These are phyloP conservation scores for Agapornis roseicollis DNA, from an alignment of 2,113 vertebrate genomes.

Conservation along the genomic window DNA sequence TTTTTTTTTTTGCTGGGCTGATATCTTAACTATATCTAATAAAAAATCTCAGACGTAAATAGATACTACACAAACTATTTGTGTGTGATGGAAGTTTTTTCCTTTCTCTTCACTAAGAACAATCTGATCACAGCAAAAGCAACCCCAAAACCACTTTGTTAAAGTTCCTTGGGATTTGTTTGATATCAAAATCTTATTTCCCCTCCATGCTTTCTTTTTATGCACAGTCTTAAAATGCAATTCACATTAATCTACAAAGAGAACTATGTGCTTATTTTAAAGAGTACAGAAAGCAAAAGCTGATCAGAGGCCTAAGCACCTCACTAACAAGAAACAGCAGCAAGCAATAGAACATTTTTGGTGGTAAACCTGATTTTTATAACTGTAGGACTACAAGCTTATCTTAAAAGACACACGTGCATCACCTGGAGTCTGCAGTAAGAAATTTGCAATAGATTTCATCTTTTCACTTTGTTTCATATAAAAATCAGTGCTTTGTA, in stretches of 20 bases:
- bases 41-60: neutral
- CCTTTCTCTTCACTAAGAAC: neutral
- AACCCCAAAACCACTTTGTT: neutral
- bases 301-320: neutral
- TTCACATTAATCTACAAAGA: neutral
- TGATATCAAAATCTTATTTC: neutral
- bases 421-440: neutral
- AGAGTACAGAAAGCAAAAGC: neutral
- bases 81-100: neutral
- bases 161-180: neutral
- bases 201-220: neutral
- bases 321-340: neutral
- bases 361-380: neutral
- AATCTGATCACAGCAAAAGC: neutral
- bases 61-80: neutral
- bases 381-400: neutral
- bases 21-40: neutral
- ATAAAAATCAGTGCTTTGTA: neutral
- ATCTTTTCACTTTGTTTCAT: neutral
- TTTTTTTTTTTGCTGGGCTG: neutral
- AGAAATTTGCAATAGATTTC: neutral
- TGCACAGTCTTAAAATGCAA: neutral
- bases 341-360: neutral
- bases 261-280: neutral
- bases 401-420: neutral